Percentiles rank a stretch among this genome's conserved stretches.
These are phyloP conservation scores for Danio kyathit DNA, from an alignment of 2,797 vertebrate genomes.

Conservation along the genomic window DNA sequence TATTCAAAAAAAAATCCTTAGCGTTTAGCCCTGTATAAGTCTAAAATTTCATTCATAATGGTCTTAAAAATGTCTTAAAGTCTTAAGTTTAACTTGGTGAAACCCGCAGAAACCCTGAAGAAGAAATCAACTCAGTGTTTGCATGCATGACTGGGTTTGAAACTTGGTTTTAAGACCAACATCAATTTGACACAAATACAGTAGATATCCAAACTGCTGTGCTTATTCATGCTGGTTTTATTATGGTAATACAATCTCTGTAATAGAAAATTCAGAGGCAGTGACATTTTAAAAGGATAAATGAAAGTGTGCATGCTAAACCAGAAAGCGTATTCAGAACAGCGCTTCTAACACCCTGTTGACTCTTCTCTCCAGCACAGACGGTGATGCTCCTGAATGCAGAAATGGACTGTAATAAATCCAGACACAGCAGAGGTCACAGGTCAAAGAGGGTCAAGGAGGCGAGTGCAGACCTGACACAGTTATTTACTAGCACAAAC, in stretches of 20 bases:
- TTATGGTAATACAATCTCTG: background rate
- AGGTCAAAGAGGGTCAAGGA: constrained; percentile 44
- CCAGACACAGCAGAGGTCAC: constrained; percentile 17
- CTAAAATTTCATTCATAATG: no score
- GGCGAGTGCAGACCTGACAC: constrained; percentile 7
- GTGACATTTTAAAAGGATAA: constrained; percentile 1
- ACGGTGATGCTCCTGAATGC: background rate
- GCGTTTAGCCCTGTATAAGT: no score
- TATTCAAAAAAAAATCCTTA: no score
- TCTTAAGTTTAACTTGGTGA: no score
- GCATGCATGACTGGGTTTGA: no score
- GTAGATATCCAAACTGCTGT: background rate
- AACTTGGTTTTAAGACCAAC: no score
- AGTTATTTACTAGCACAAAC: constrained; percentile 32
- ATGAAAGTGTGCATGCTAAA: constrained; percentile 1
- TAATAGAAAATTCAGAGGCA: background rate
- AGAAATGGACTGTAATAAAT: constrained; percentile 37
- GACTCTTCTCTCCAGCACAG: background rate
- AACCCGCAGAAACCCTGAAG: no score
- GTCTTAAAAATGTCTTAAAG: no score
- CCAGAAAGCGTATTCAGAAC: background rate
- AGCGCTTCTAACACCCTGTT: background rate
- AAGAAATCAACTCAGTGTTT: no score
- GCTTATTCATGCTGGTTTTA: background rate
- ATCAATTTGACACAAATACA: background rate